Evolutionary conservation across 37 sponge, comb jelly and placozoan species (phyloP), one percentile per base, ranked within the genome.

Genomic region (Crambe crambe): DNA sequence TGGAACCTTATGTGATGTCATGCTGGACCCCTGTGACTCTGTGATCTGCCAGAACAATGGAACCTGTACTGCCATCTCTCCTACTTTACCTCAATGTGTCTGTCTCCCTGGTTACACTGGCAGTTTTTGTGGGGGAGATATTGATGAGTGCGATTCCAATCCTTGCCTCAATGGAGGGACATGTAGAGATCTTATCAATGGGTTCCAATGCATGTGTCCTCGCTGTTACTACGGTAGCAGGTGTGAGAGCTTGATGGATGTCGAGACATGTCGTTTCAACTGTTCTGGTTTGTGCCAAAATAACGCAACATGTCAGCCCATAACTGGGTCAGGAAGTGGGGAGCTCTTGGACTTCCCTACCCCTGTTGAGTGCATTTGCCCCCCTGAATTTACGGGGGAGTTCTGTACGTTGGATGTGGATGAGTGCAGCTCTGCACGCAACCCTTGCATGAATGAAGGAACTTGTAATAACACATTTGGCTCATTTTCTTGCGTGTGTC

Each of bases 31-130:
- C 27, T 82, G 87, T 70, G 42, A 32, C 41, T 59, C 66, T 35
- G 29, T 27, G 3, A 89, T 75, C 58, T 93, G 93, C 42, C 40
- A 67, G 44, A 87, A 87, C 34, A 56, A 76, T 57, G 77, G 34
- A 22, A 78, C 83, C 37, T 90, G 91, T 35, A 21, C 2, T 17
- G 15, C 51, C 17, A 2, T 42, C 2, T 75, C 38, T 60, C 59
- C 37, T 8, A 2, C 17, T 4, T 5, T 30, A 9, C 8, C 59
- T 56, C 25, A 74, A 35, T 92, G 92, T 62, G 34, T 18, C 37
- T 92, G 93, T 74, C 36, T 44, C 54, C 54, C 60, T 37, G 94
- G 94, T 0, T 93, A 77, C 59, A 88, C 89, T 27, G 92, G 85
- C 21, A 31, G 0, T 22, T 21, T 31, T 29, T 92, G 92, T 75